Percentiles rank a stretch among this genome's conserved stretches.
phyloP scores from a whole-genome alignment of 2,888 invertebrate species.

The Andrena flavipes region DNA sequence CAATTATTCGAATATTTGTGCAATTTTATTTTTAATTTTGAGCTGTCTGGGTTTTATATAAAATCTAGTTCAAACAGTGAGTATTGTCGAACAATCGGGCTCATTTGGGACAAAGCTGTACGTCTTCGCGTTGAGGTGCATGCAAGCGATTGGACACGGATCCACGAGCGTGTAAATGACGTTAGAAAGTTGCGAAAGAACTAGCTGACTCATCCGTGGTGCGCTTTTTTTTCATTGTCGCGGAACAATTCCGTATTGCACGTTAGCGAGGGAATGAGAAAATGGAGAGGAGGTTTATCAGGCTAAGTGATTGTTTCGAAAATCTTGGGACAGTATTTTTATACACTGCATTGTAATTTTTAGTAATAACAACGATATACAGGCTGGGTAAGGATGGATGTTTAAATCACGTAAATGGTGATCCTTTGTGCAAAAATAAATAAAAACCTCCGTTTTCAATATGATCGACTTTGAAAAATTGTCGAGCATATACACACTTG shows the following conservation, averaged over 20 bases:
- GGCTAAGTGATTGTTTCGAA: not conserved
- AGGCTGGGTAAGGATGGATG: too few species aligned
- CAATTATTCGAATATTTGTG: not conserved
- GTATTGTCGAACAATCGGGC: conserved; percentile 4
- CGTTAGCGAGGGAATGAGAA: not conserved
- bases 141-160: conserved; percentile 34
- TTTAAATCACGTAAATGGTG: too few species aligned
- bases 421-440: too few species aligned
- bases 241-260: conserved; percentile 29
- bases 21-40: not conserved
- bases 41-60: not conserved
- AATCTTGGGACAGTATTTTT: not conserved
- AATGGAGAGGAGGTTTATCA: conserved; percentile 11
- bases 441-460: too few species aligned
- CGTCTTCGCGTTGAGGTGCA: conserved; percentile 8
- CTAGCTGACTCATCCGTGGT: conserved; percentile 72
- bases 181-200: conserved; percentile 77
- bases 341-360: not conserved
- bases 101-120: conserved; percentile 8
- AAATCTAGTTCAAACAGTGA: not conserved
- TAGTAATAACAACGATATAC: not conserved
- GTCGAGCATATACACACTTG: too few species aligned
- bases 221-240: conserved; percentile 42
- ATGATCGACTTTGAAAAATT: too few species aligned
- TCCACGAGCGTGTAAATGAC: conserved; percentile 65